These are phyloP conservation scores for Gyrodactylus salaris DNA, from an alignment of 1,140 invertebrate genomes.

Conservation along the genomic window DNA sequence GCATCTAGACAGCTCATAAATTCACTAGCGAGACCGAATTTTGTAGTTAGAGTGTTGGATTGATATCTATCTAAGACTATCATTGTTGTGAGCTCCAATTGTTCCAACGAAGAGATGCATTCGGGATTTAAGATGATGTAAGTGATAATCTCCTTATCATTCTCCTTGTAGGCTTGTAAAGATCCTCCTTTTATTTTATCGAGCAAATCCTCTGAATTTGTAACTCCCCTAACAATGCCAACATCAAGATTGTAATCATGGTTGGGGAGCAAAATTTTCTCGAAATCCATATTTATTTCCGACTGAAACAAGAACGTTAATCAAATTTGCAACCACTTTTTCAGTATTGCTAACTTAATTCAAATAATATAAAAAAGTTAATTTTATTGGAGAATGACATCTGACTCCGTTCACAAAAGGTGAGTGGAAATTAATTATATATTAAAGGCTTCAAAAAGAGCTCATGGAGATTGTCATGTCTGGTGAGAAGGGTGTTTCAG, in stretches of 20 bases:
- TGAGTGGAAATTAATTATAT: not conserved
- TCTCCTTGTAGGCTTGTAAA: not conserved
- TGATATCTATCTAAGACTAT: not conserved
- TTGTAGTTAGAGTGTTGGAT: not conserved
- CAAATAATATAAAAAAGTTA: too few species aligned
- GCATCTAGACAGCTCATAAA: not conserved
- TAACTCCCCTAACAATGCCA: not conserved
- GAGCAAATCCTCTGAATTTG: not conserved
- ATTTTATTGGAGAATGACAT: not conserved
- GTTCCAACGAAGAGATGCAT: not conserved
- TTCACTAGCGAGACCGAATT: not conserved
- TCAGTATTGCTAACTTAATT: too few species aligned
- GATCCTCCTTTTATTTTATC: not conserved
- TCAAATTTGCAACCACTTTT: too few species aligned
- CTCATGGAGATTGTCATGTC: slow-evolving; percentile 25
- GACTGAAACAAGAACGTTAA: too few species aligned
- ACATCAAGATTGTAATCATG: not conserved
- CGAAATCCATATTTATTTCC: too few species aligned
- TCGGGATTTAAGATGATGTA: not conserved
- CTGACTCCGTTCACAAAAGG: not conserved
- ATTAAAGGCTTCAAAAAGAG: not conserved
- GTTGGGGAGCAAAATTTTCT: not conserved
- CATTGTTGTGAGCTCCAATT: not conserved
- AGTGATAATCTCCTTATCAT: not conserved
- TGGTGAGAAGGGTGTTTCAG: slow-evolving; percentile 56